Evolutionary conservation across 2,113 vertebrate species (phyloP).

Genomic region (Gymnogyps californianus): DNA sequence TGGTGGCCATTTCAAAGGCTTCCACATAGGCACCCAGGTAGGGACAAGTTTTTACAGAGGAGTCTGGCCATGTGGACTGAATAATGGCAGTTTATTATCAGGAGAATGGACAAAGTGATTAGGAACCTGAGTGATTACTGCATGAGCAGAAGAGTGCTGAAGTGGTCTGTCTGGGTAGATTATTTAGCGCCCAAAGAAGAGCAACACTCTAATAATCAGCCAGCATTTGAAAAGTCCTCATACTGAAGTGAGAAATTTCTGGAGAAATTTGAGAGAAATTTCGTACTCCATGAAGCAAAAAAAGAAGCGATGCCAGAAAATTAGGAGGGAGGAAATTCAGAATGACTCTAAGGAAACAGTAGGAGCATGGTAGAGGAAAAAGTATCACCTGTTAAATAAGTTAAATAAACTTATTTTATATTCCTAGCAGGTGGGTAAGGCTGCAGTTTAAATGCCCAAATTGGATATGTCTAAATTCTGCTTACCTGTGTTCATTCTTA

Average conservation of each 20-base stretch:
- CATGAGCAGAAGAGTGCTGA: background rate
- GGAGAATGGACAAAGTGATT: background rate
- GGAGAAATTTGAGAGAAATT: background rate
- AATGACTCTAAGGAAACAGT: background rate
- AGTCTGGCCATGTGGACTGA: background rate
- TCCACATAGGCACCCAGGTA: background rate
- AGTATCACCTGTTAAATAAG: background rate
- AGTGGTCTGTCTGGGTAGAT: background rate
- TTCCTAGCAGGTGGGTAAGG: background rate
- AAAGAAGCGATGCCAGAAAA: background rate
- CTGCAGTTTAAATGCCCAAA: background rate
- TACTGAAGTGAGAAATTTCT: background rate
- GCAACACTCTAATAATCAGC: background rate
- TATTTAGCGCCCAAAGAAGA: background rate
- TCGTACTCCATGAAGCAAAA: fast-evolving
- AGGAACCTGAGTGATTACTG: background rate
- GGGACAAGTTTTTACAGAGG: background rate
- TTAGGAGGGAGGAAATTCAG: background rate
- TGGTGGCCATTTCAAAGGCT: background rate
- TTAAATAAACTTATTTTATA: background rate
- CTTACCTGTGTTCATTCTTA: background rate
- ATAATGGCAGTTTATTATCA: background rate
- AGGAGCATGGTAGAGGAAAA: background rate
- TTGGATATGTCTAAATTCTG: background rate
- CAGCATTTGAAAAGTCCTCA: background rate